Conservation (phyloP, 2,113 vertebrate genomes). For the Cyanoramphus novaezelandiae region DNA sequence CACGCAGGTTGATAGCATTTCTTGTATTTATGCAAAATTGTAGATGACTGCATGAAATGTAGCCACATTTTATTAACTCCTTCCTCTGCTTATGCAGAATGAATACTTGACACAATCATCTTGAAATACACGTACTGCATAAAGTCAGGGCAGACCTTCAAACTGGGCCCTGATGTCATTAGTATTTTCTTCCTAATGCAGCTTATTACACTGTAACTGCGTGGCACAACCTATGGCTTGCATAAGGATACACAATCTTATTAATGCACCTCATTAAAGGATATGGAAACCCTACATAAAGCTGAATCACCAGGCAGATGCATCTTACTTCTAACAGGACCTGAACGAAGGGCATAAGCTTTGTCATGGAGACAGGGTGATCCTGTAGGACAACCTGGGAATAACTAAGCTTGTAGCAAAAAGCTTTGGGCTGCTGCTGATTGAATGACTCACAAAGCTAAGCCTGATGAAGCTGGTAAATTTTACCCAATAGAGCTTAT, state of each 20-base stretch:
- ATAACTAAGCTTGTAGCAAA: slow-evolving; percentile 9
- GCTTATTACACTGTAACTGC: not conserved
- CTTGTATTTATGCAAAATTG: not conserved
- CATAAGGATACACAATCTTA: not conserved
- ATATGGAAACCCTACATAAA: not conserved
- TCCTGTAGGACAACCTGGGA: slow-evolving; percentile 49
- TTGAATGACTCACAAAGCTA: slow-evolving; percentile 24
- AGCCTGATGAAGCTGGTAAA: not conserved
- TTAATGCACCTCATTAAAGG: not conserved
- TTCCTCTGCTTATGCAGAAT: not conserved
- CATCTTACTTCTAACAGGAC: not conserved
- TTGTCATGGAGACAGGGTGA: not conserved
- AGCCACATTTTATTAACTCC: slow-evolving; percentile 11
- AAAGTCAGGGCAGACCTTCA: not conserved
- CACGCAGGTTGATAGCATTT: not conserved
- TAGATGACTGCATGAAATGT: not conserved
- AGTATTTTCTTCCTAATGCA: not conserved
- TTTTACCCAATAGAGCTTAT: slow-evolving; percentile 16
- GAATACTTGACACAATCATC: not conserved
- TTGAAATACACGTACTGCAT: not conserved
- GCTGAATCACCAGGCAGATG: slow-evolving; percentile 21
- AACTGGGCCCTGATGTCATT: not conserved
- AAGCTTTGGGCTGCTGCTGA: not conserved
- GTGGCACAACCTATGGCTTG: not conserved
- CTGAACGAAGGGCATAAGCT: not conserved